Conservation (phyloP, 2,888 invertebrate species). For the Trichopria drosophilae region DNA sequence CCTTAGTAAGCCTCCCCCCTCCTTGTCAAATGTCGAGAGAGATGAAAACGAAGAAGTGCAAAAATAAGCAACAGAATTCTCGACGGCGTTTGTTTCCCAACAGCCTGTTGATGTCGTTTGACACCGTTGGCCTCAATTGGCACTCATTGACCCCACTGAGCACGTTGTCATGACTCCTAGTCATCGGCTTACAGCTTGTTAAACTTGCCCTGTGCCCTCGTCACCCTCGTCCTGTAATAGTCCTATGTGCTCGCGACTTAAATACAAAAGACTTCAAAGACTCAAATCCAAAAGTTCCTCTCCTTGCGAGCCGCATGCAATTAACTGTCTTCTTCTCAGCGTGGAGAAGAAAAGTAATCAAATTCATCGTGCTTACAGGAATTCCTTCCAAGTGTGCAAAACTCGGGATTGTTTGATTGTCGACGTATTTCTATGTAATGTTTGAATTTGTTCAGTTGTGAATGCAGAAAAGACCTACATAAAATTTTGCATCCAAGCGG, state of each 20-base stretch:
- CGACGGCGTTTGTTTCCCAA: conserved; percentile 54
- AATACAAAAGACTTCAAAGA: conserved; percentile 12
- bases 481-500: no score
- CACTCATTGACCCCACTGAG: conserved; percentile 54
- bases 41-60: conserved; percentile 13
- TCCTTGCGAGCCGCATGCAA: no score
- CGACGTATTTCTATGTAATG: no score
- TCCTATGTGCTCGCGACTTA: conserved; percentile 30
- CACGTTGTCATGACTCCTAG: conserved; percentile 57
- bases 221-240: conserved; percentile 44
- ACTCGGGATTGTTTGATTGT: no score
- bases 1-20: no score
- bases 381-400: no score
- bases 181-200: conserved; percentile 56
- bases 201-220: conserved; percentile 53
- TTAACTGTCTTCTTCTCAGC: no score
- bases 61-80: conserved; percentile 2
- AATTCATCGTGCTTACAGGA: no score
- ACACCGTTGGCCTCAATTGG: conserved; percentile 56
- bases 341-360: no score
- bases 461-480: no score
- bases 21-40: background rate
- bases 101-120: conserved; percentile 55
- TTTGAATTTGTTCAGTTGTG: no score
- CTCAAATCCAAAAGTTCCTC: background rate